phyloP scores from a whole-genome alignment of 1,140 invertebrate genomes.

The Hyphantria cunea region DNA sequence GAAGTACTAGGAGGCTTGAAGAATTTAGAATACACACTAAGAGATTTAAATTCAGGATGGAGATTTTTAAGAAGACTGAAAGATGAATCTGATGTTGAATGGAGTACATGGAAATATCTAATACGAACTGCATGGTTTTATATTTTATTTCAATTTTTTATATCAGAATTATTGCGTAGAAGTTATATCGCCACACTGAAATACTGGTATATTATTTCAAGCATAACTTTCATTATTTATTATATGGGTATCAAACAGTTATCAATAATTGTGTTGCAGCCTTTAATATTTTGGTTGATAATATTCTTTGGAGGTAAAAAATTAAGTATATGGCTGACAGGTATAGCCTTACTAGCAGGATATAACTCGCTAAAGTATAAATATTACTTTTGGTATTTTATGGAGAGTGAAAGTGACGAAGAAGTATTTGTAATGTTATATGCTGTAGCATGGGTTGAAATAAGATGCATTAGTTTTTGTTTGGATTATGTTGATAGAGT shows the following conservation, averaged over 20 bases:
- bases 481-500: constrained; percentile 62
- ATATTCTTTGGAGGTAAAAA: constrained; percentile 60
- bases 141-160: constrained; percentile 60
- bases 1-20: constrained; percentile 52
- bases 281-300: constrained; percentile 59
- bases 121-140: constrained; percentile 60
- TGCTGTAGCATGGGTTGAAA: constrained; percentile 71
- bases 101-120: constrained; percentile 76
- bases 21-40: constrained; percentile 39
- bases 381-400: constrained; percentile 65
- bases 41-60: constrained; percentile 70
- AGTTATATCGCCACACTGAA: constrained; percentile 44
- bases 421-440: constrained; percentile 74
- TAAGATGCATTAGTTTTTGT: constrained; percentile 75
- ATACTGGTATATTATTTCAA: constrained; percentile 73
- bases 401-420: constrained; percentile 66
- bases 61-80: constrained; percentile 52
- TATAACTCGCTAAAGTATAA: constrained; percentile 74
- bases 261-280: constrained; percentile 61
- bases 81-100: constrained; percentile 79
- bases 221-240: constrained; percentile 56
- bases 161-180: constrained; percentile 64
- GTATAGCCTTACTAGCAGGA: constrained; percentile 56
- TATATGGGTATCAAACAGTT: constrained; percentile 63
- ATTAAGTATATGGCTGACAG: constrained; percentile 62